Conservation (phyloP, 2,797 vertebrate genomes). For the Catamblyrhynchus diadema region DNA sequence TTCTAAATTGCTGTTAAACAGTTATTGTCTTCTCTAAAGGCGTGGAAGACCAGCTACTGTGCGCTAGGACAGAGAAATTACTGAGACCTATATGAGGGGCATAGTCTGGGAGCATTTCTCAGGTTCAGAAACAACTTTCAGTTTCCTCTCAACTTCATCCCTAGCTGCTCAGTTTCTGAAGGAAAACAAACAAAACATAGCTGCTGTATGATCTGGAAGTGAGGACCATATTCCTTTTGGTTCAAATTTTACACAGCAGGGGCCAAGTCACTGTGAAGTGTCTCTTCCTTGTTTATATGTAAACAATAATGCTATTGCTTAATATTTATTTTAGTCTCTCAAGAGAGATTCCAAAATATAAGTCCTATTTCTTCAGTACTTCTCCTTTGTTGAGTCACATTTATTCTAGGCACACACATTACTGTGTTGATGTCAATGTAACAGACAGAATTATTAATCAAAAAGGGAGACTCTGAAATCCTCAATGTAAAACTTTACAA, state of each 20-base stretch:
- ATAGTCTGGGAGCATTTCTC: background rate
- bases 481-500: background rate
- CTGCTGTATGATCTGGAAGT: background rate
- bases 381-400: background rate
- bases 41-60: background rate
- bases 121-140: background rate
- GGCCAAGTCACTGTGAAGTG: background rate
- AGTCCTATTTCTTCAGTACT: background rate
- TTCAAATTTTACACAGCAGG: background rate
- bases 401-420: background rate
- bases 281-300: background rate
- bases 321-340: background rate
- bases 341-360: background rate
- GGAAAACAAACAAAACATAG: background rate
- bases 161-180: background rate
- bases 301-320: background rate
- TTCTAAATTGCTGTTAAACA: background rate
- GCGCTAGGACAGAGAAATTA: background rate
- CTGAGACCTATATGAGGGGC: fast-evolving
- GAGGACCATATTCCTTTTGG: background rate
- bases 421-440: background rate
- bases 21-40: background rate
- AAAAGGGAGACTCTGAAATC: background rate
- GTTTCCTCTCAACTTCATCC: background rate
- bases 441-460: background rate